These are phyloP conservation scores for Dynastes grantii DNA, from an alignment of 2,888 invertebrate species.

Conservation along the genomic window DNA sequence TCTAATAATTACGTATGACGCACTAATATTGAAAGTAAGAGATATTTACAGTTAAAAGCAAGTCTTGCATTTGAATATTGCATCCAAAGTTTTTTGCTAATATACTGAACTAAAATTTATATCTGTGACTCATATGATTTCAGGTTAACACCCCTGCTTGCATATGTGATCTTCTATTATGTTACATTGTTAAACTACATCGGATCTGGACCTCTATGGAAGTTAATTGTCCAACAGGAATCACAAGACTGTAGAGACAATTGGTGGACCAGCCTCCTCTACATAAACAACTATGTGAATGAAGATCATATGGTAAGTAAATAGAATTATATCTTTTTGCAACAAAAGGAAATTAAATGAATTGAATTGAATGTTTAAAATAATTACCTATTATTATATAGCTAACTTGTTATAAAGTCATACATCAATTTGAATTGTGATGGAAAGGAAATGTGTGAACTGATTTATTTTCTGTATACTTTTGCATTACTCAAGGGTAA, in stretches of 20 bases:
- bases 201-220: slow-evolving; percentile 77
- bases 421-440: no score
- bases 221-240: slow-evolving; percentile 71
- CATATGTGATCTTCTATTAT: slow-evolving; percentile 74
- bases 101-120: not conserved
- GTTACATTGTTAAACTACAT: slow-evolving; percentile 73
- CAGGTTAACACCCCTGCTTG: slow-evolving; percentile 75
- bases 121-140: not conserved
- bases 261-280: slow-evolving; percentile 78
- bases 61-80: no score
- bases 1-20: no score
- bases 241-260: slow-evolving; percentile 73
- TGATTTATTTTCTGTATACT: no score
- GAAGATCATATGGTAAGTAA: slow-evolving; percentile 74
- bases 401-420: no score
- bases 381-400: no score
- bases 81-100: no score
- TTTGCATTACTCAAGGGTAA: not conserved
- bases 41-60: no score
- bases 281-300: slow-evolving; percentile 76
- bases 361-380: no score
- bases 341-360: no score
- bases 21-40: no score
- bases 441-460: no score
- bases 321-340: not conserved